phyloP scores from a whole-genome alignment of 2,797 vertebrate genomes.

The Cyprinella venusta region DNA sequence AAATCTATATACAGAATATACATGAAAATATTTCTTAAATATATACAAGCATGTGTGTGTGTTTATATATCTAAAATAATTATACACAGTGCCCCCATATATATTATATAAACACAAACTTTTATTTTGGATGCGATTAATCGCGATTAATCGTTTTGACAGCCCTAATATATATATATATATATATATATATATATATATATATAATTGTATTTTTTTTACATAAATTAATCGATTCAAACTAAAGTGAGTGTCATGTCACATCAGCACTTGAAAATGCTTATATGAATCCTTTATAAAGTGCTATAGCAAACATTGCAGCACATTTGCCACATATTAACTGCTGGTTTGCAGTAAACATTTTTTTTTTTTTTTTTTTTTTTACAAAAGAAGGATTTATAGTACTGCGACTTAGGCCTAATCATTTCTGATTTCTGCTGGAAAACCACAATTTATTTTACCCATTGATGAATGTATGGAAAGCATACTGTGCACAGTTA shows the following conservation, averaged over 20 bases:
- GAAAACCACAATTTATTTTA: background rate
- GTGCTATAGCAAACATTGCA: background rate
- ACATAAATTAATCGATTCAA: background rate
- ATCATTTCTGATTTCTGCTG: background rate
- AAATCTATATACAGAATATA: no score
- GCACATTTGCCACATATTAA: conserved; percentile 1
- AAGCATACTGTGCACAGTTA: conserved; percentile 10
- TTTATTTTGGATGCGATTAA: no score
- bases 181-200: no score
- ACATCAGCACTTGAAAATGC: background rate
- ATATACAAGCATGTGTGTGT: no score
- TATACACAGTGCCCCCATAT: no score
- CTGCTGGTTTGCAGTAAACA: background rate
- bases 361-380: no score
- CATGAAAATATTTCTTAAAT: no score
- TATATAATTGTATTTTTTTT: no score
- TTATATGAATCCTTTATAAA: background rate
- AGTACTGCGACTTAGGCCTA: background rate
- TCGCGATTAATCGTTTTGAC: no score
- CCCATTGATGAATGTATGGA: background rate
- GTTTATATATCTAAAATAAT: no score
- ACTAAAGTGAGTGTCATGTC: background rate
- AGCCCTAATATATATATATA: no score
- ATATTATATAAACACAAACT: no score
- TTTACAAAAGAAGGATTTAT: background rate